Base-by-base conservation (phyloP, 2,797 vertebrate species). In the Characodon lateralis region DNA sequence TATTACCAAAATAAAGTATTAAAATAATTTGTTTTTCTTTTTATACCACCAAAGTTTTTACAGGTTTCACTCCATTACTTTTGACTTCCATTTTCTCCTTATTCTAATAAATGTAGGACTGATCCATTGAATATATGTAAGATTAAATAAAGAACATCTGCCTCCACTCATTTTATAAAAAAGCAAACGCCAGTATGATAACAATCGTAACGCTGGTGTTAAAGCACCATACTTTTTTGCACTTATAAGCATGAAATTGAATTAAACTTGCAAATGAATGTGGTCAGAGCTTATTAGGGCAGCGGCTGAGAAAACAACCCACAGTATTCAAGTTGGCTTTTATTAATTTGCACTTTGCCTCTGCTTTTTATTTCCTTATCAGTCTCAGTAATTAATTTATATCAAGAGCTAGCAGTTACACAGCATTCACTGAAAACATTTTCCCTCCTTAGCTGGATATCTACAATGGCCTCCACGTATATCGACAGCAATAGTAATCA, bases 291-390 rank as follows among this genome's bases (percentile, higher is more conserved):
- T 80, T 82, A 82, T 88, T 81, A 84, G 55, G 74, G 77, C 63
- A 76, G 61, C 63, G 9, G 75, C 77, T 79, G 70, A 81, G 46
- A 69, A 74, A 83, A 77, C 72, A 74, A 26, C 35, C 31, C 69
- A 68, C 63, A 72, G 85, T 81, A 80, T 81, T 71, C 46, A 35
- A 65, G 28, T 66, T 10, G 35, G 83, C 74, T 78, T 81, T 79
- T 75, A 77, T 86, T 87, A 82, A 77, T 76, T 72, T 16, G 43
- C 71, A 81, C 28, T 72, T 73, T 84, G 82, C 82, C 87, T 79
- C 53, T 82, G 83, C 50, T 74, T 84, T 85, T 86, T 85, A 87
- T 89, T 87, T 89, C 76, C 75, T 73, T 76, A 79, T 65, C 74
- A 80, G 72, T 79, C 78, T 84, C 28, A 0, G 28, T 87, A 80